Base-by-base conservation (phyloP, 2,888 invertebrate species). In the Phragmatobia fuliginosa region DNA sequence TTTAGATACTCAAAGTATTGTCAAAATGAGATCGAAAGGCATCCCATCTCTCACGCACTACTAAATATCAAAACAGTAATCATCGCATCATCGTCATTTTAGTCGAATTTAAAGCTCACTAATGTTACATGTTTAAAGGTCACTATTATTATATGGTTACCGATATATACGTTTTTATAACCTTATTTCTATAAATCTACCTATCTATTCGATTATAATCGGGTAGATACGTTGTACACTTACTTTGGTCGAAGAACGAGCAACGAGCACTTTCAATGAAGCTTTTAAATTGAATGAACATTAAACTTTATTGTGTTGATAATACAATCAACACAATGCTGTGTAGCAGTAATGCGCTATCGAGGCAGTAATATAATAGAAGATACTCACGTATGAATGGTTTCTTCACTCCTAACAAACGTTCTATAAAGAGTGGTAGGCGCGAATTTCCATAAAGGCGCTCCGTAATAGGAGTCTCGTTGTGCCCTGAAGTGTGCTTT, bases 401-500 rank as follows among this genome's bases (percentile, higher is more conserved):
- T 96, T 83, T 98, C 97, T 89, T 98, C 98, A 89, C 97, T 97
- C 74, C 95, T 91, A 21, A 96, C 96, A 76, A 98, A 96, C 7
- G 96, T 96, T 67, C 95, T 96, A 88, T 98, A 98, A 0, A 97
- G 96, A 63, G 95, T 92, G 0, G 98, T 98, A 0, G 97, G 96
- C 25, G 97, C 96, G 73, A 97, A 96, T 91, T 98, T 98, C 98
- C 98, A 98, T 68, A 97, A 90, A 0, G 98, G 98, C 52, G 97
- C 95, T 0, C 98, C 98, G 87, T 97, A 98, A 89, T 97, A 97
- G 1, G 98, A 97, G 87, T 98, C 98, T 69, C 98, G 95, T 76
- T 97, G 97, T 0, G 97, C 97, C 62, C 97, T 95, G 87, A 98
- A 98, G 84, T 98, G 96, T 58, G 97, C 95, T 85, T 97, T 97